These are phyloP conservation scores for Pogonomyrmex barbatus DNA, from an alignment of 1,140 invertebrate species.

Conservation along the genomic window DNA sequence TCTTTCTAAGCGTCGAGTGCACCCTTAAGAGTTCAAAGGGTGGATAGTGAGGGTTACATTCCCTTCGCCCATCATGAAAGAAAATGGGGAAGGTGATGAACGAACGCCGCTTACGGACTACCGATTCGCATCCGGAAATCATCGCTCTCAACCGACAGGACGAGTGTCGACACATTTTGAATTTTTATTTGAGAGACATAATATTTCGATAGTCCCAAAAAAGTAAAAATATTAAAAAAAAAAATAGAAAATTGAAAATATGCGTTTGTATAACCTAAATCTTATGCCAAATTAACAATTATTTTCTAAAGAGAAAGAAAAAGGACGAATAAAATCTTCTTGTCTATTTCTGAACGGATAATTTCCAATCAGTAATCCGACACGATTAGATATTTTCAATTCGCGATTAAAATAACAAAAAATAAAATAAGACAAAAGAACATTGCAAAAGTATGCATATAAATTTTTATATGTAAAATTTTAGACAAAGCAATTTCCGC, in stretches of 20 bases:
- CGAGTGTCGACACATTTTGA: not conserved
- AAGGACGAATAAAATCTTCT: not conserved
- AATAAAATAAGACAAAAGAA: not conserved
- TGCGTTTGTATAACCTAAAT: not conserved
- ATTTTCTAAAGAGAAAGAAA: not conserved
- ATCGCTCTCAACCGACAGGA: not conserved
- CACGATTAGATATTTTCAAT: not conserved
- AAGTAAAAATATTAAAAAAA: not conserved
- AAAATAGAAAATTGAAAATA: not conserved
- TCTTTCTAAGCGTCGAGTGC: conserved; percentile 77
- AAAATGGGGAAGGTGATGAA: conserved; percentile 47
- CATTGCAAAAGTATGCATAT: not conserved
- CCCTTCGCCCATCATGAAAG: conserved; percentile 3
- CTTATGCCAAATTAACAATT: not conserved
- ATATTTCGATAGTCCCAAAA: not conserved
- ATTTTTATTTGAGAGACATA: not conserved
- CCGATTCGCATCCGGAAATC: conserved; percentile 46
- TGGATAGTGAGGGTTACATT: conserved; percentile 41
- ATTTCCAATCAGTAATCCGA: not conserved
- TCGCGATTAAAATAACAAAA: not conserved
- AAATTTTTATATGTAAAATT: not conserved
- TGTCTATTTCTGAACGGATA: not conserved
- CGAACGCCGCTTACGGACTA: conserved; percentile 33
- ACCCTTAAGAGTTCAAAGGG: conserved; percentile 76
- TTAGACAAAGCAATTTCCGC: not conserved